These are phyloP conservation scores for Diachasma alloeum DNA, from an alignment of 1,140 invertebrate species.

Conservation along the genomic window DNA sequence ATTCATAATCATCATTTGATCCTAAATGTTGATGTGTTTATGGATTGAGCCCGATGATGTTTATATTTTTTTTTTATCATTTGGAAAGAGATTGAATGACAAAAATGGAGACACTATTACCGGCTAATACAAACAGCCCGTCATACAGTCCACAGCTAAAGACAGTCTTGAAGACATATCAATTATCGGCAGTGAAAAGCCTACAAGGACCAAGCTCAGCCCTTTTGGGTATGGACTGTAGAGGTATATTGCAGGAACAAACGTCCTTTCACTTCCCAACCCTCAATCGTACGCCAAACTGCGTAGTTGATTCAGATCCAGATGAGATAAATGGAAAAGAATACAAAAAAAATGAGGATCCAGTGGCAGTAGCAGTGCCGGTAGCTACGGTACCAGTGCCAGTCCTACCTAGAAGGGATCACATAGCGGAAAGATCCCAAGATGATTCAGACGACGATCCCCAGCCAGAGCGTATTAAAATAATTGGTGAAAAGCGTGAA, in stretches of 20 bases:
- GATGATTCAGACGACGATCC: conserved; percentile 60
- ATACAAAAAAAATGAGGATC: conserved; percentile 44
- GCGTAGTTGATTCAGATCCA: conserved; percentile 34
- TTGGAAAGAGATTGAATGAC: conserved; percentile 10
- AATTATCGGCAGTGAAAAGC: conserved; percentile 88
- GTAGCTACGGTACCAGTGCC: conserved; percentile 33
- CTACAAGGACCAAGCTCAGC: conserved; percentile 86
- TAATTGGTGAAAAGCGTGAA: conserved; percentile 57
- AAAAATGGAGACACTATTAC: conserved; percentile 77
- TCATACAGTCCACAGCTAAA: conserved; percentile 82
- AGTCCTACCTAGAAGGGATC: conserved; percentile 12
- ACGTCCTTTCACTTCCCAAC: conserved; percentile 48
- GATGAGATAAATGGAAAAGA: conserved; percentile 46
- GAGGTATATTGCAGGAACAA: conserved; percentile 60
- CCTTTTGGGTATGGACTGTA: conserved; percentile 63
- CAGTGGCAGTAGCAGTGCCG: conserved; percentile 37
- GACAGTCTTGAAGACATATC: conserved; percentile 93
- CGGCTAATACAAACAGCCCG: conserved; percentile 60
- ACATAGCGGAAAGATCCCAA: conserved; percentile 21
- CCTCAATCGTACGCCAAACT: conserved; percentile 42
- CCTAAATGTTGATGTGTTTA: neutral
- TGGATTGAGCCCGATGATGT: neutral
- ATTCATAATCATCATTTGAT: neutral
- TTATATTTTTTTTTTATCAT: conserved; percentile 2
- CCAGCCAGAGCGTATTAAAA: conserved; percentile 44